A percentile compares a stretch with the other conserved stretches of the same genome.
phyloP scores from a whole-genome alignment of 2,113 vertebrate species.

The Mesocricetus auratus region DNA sequence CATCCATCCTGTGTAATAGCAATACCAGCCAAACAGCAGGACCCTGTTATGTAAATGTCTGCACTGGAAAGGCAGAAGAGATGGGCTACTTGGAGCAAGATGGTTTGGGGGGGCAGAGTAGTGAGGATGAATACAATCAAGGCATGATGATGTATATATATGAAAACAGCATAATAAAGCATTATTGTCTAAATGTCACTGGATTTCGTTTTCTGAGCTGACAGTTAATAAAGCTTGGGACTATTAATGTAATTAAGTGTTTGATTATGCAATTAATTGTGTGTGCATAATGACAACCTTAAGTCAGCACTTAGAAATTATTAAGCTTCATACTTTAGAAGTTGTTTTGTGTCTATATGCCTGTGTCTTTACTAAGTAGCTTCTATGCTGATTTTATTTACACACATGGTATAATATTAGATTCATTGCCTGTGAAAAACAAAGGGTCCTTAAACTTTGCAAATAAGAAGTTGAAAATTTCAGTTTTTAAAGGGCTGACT shows the following conservation, averaged over 20 bases:
- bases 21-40: neutral
- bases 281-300: neutral
- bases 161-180: neutral
- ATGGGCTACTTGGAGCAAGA: too few species aligned
- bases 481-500: neutral
- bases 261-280: constrained; percentile 1
- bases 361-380: constrained; percentile 12
- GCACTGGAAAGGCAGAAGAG: neutral
- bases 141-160: too few species aligned
- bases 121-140: neutral
- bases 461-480: constrained; percentile 23
- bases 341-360: neutral
- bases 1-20: neutral
- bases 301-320: constrained; percentile 18
- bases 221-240: neutral
- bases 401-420: neutral
- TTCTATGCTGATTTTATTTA: neutral
- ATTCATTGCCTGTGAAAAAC: neutral
- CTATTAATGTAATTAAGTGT: constrained; percentile 21
- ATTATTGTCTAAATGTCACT: neutral
- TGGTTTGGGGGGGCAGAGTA: neutral
- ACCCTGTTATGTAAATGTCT: constrained; percentile 34
- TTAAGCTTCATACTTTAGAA: neutral
- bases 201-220: constrained; percentile 47
- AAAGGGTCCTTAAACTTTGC: constrained; percentile 34